Conservation (phyloP, 2,113 vertebrate species). For the Archocentrus centrarchus region DNA sequence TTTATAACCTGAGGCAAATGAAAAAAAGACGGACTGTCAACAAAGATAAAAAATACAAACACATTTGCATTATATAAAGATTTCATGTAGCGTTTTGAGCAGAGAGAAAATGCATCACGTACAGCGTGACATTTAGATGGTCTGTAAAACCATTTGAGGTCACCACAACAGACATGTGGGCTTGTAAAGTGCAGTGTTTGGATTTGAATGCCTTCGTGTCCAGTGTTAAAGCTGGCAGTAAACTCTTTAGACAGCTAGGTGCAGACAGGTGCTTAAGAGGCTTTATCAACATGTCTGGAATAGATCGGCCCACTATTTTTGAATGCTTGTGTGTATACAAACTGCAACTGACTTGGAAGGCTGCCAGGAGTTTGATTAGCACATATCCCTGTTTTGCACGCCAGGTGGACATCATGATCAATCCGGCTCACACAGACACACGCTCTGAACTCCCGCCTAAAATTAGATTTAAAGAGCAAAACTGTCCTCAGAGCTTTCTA, state of each 20-base stretch:
- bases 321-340: conserved; percentile 32
- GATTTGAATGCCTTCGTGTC: conserved; percentile 29
- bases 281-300: conserved; percentile 69
- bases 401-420: conserved; percentile 55
- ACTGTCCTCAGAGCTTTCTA: neutral
- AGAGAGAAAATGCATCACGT: neutral
- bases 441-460: conserved; percentile 4
- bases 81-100: neutral
- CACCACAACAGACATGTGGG: neutral
- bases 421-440: conserved; percentile 44
- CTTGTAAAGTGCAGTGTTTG: conserved; percentile 3
- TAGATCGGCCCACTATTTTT: conserved; percentile 48
- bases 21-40: neutral
- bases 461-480: conserved; percentile 22
- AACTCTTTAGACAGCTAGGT: conserved; percentile 57
- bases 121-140: neutral
- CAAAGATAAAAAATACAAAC: neutral
- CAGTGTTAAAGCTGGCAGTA: conserved; percentile 34
- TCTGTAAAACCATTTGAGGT: neutral
- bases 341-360: conserved; percentile 42
- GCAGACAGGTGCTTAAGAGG: conserved; percentile 76
- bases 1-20: conserved; percentile 1
- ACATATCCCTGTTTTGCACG: conserved; percentile 41
- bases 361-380: conserved; percentile 62
- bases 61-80: neutral